These are phyloP conservation scores for Alentia gelatinosa DNA, from an alignment of 2,888 invertebrate genomes.

Conservation along the genomic window DNA sequence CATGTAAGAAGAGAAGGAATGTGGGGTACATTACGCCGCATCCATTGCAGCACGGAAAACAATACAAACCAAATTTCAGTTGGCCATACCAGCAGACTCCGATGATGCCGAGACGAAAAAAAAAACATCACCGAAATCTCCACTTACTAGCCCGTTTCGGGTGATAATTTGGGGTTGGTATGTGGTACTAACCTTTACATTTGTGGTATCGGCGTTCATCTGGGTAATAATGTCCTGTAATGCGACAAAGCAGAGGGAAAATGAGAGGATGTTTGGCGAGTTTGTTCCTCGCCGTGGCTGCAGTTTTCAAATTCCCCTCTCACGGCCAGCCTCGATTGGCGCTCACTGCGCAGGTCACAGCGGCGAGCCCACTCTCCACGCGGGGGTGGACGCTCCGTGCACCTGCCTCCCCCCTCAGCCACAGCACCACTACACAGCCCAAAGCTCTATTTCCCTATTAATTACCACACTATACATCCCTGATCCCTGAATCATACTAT, in stretches of 20 bases:
- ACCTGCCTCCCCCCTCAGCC: not conserved
- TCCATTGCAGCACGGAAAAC: conserved; percentile 7
- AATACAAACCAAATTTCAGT: conserved; percentile 30
- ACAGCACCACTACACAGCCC: not conserved
- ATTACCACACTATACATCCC: not conserved
- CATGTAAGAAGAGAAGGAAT: not conserved
- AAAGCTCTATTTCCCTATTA: not conserved
- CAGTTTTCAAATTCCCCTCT: conserved; percentile 50
- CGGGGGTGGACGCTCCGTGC: not conserved
- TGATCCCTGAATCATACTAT: not conserved
- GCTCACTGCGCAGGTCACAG: conserved; percentile 13
- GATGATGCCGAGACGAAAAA: not conserved
- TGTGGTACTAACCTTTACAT: not conserved
- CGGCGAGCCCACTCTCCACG: not conserved
- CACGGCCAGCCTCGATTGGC: not conserved
- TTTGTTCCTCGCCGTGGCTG: not conserved
- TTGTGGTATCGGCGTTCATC: not conserved
- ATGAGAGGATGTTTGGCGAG: not conserved
- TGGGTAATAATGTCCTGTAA: not conserved
- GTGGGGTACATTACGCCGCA: not conserved
- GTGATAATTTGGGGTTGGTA: no score
- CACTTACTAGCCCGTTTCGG: not conserved
- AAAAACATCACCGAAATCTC: not conserved
- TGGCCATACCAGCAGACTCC: not conserved
- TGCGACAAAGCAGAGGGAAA: not conserved